Evolutionary conservation across 1,140 invertebrate genomes (phyloP), one percentile per base, ranked within the genome.

Genomic region (Trachelipus rathkii): DNA sequence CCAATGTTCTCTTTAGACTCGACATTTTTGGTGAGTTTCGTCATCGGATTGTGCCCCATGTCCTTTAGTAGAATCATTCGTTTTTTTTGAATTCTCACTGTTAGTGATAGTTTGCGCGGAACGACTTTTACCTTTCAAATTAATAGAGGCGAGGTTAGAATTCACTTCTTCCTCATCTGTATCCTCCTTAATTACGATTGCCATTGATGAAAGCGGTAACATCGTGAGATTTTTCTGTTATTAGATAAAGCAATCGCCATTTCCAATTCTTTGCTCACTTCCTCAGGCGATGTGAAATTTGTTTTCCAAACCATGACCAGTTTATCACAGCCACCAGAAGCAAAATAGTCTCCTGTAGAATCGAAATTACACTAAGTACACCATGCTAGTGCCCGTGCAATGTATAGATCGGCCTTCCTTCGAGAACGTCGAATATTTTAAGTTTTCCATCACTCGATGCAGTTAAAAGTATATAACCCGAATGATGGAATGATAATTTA

Each of bases 381-480:
- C 88, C 84, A 71, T 88, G 89, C 78, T 86, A 86, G 83, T 96
- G 93, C 2, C 92, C 92, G 83, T 89, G 90, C 0, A 96, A 83
- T 3, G 93, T 96, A 83, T 94, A 96, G 81, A 95, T 90, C 66
- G 92, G 91, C 82, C 93, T 87, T 0, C 94, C 94, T 86, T 96
- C 94, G 24, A 95, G 83, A 76, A 96, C 85, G 85, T 97, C 94
- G 78, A 95, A 86, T 79, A 95, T 71, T 44, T 77, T 87, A 0
- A 87, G 75, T 8, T 85, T 87, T 68, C 83, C 83, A 82, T 88
- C 88, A 75, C 85, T 84, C 8, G 87, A 87, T 15, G 83, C 83
- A 13, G 86, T 84, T 24, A 88, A 79, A 9, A 88, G 82, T 80
- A 86, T 87, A 81, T 87, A 87, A 19, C 87, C 79, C 23, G 79